phyloP scores from a whole-genome alignment of 2,113 vertebrate species.

The Pygoscelis adeliae region DNA sequence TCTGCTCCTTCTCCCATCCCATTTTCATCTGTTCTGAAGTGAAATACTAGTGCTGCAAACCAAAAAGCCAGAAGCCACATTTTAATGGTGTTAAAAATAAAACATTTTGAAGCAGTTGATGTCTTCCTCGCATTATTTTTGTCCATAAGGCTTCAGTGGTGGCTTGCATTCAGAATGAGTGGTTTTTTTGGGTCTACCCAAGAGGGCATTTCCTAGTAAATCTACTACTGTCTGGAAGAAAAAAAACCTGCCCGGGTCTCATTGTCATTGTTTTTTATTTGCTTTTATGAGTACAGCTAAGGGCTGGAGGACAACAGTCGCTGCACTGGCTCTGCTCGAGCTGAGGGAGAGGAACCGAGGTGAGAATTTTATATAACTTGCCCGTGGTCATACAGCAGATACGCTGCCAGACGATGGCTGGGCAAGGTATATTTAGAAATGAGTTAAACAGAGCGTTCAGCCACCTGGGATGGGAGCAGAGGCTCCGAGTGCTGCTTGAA shows the following conservation, averaged over 20 bases:
- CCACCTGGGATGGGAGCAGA: neutral
- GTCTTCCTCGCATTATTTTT: neutral
- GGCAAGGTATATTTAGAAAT: constrained; percentile 25
- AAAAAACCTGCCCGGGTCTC: neutral
- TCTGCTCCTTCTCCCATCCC: neutral
- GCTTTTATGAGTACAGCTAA: neutral
- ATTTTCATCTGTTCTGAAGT: neutral
- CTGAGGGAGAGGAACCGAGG: neutral
- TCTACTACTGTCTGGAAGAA: neutral
- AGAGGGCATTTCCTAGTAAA: neutral
- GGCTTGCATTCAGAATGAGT: neutral
- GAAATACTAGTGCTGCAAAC: neutral
- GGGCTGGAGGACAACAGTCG: neutral
- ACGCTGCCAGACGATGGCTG: neutral
- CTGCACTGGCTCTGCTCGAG: neutral
- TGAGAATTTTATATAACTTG: constrained; percentile 30
- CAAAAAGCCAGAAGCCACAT: neutral
- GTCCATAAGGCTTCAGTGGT: neutral
- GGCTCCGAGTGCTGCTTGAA: neutral
- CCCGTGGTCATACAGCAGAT: neutral
- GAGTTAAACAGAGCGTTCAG: neutral
- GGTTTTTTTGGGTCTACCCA: neutral
- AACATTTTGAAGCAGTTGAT: neutral
- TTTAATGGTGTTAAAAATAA: neutral
- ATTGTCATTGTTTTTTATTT: neutral